These are phyloP conservation scores for Nemoura dubitans DNA, from an alignment of 2,888 invertebrate species.

Conservation along the genomic window DNA sequence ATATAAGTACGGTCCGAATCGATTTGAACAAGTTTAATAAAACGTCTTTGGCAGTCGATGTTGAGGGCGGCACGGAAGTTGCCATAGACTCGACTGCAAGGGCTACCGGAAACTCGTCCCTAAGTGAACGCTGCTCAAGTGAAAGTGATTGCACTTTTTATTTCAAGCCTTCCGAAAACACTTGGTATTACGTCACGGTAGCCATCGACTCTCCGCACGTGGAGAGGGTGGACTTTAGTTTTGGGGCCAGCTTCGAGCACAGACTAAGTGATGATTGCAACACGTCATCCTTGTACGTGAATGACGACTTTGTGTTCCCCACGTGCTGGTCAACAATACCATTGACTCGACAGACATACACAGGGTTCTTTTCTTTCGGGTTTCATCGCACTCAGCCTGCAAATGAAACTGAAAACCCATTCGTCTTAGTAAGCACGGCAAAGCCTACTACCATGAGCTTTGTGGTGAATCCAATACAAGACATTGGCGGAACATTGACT, in stretches of 20 bases:
- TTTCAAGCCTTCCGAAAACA: slow-evolving; percentile 53
- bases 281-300: not conserved
- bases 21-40: slow-evolving; percentile 1
- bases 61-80: not conserved
- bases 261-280: not conserved
- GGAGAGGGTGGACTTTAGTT: not conserved
- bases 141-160: slow-evolving; percentile 52
- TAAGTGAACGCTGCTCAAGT: slow-evolving; percentile 40
- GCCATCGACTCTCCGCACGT: not conserved
- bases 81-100: not conserved
- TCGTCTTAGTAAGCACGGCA: slow-evolving; percentile 72
- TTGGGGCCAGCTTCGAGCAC: slow-evolving; percentile 8
- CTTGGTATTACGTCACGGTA: slow-evolving; percentile 54
- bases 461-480: slow-evolving; percentile 73
- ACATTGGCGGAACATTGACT: slow-evolving; percentile 82
- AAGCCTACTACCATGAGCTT: slow-evolving; percentile 75
- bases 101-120: not conserved
- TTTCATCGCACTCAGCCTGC: slow-evolving; percentile 74
- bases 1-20: slow-evolving; percentile 52
- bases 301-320: not conserved
- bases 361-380: slow-evolving; percentile 79
- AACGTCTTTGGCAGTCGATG: not conserved
- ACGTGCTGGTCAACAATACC: slow-evolving; percentile 53
- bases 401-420: slow-evolving; percentile 69
- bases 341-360: slow-evolving; percentile 69